Percentiles rank a stretch among this genome's conserved stretches.
Evolutionary conservation across 1,140 invertebrate genomes (phyloP).

Genomic region (Drosophila willistoni): DNA sequence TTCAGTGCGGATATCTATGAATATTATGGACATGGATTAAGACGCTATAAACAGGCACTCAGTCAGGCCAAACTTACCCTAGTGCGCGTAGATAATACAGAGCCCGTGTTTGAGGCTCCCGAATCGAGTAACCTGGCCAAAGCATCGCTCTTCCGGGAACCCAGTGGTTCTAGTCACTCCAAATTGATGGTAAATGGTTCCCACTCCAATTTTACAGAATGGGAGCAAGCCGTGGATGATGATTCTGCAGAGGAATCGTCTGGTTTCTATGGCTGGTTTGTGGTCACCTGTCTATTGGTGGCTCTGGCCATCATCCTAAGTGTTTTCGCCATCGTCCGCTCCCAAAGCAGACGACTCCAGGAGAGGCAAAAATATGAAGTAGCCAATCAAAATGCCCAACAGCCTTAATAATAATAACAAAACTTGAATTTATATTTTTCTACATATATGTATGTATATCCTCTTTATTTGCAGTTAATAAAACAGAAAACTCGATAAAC

Average conservation of each 20-base stretch:
- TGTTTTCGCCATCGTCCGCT: conserved; percentile 55
- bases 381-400: conserved; percentile 47
- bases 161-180: conserved; percentile 10
- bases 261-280: conserved; percentile 72
- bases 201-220: conserved; percentile 43
- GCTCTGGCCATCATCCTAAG: conserved; percentile 47
- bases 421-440: not conserved
- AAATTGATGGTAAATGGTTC: conserved; percentile 27
- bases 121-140: conserved; percentile 64
- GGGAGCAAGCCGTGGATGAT: conserved; percentile 41
- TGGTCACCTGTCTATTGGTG: conserved; percentile 56
- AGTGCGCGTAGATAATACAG: conserved; percentile 67
- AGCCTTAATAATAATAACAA: conserved; percentile 16
- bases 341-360: conserved; percentile 50
- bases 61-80: conserved; percentile 50
- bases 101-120: conserved; percentile 68
- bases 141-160: conserved; percentile 57
- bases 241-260: conserved; percentile 16
- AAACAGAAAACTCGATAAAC: not conserved
- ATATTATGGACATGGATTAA: conserved; percentile 67
- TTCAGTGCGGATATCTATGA: conserved; percentile 75
- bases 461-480: conserved; percentile 18
- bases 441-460: too few species aligned
- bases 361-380: conserved; percentile 60
- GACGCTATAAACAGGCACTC: conserved; percentile 51